These are phyloP conservation scores for Penaeus vannamei DNA, from an alignment of 1,140 invertebrate genomes.

Conservation along the genomic window DNA sequence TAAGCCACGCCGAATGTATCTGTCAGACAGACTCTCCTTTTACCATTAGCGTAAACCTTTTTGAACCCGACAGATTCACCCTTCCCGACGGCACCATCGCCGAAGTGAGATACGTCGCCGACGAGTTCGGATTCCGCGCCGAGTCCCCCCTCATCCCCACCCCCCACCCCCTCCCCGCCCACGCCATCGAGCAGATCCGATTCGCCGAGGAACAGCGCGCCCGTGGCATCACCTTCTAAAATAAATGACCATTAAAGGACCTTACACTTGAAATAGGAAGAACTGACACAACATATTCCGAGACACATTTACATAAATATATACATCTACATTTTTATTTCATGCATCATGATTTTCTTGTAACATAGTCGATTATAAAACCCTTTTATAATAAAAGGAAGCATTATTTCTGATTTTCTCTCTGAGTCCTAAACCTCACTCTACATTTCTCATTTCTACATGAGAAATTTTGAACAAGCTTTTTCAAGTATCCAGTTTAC, in stretches of 20 bases:
- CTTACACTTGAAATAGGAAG: background rate
- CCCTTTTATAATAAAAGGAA: no score
- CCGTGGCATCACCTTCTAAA: slow-evolving; percentile 28
- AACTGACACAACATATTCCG: no score
- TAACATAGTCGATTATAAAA: no score
- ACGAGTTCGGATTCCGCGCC: slow-evolving; percentile 12
- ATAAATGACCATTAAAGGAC: background rate
- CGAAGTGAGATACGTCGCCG: slow-evolving; percentile 8
- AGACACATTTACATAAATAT: no score
- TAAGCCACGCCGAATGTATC: background rate
- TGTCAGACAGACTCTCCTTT: background rate
- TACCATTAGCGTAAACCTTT: no score
- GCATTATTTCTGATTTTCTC: no score
- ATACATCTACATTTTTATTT: no score
- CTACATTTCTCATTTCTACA: no score
- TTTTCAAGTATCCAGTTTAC: no score
- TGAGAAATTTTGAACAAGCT: no score
- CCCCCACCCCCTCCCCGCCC: slow-evolving; percentile 25
- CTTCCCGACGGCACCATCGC: slow-evolving; percentile 16
- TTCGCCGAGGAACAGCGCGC: slow-evolving; percentile 38
- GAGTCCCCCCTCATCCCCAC: slow-evolving; percentile 29
- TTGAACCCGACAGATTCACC: background rate
- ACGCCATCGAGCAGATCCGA: slow-evolving; percentile 27
- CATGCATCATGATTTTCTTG: no score
- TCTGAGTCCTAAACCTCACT: no score